Evolutionary conservation across 1,140 invertebrate genomes (phyloP), one percentile per base, ranked within the genome.

Genomic region (Nebria ingens): DNA sequence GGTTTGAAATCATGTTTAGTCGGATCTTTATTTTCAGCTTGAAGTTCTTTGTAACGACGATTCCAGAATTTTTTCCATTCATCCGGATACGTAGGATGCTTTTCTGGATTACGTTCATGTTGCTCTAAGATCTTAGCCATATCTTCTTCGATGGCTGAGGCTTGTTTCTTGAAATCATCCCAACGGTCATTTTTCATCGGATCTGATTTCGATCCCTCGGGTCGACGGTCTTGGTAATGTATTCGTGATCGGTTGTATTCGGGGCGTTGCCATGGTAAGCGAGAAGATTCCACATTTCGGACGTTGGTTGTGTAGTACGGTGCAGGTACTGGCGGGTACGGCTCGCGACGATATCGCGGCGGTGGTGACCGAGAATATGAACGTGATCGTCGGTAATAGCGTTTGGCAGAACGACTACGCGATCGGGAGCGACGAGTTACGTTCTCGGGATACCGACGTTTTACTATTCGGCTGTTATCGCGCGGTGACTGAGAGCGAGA

Each of bases 11-110:
- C 87, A 65, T 90, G 81, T 42, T 82, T 84, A 29, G 79, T 77
- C 0, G 86, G 81, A 69, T 91, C 86, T 64, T 83, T 83, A 34
- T 84, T 85, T 68, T 85, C 83, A 6, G 76, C 71, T 67, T 87
- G 83, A 42, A 91, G 71, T 67, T 91, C 86, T 66, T 89, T 89
- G 65, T 89, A 90, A 0, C 86, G 78, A 2, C 78, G 71, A 62
- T 87, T 87, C 86, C 86, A 89, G 65, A 89, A 90, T 64, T 83
- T 84, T 64, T 90, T 90, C 89, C 89, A 92, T 63, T 92, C 89
- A 17, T 87, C 85, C 0, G 86, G 84, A 65, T 92, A 92, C 2
- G 82, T 75, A 0, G 88, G 87, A 74, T 91, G 89, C 61, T 90
- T 90, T 62, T 92, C 88, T 0, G 89, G 89, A 68, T 88, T 87